Evolutionary conservation across 2,797 vertebrate species (phyloP).

Genomic region (Octomys mimax): DNA sequence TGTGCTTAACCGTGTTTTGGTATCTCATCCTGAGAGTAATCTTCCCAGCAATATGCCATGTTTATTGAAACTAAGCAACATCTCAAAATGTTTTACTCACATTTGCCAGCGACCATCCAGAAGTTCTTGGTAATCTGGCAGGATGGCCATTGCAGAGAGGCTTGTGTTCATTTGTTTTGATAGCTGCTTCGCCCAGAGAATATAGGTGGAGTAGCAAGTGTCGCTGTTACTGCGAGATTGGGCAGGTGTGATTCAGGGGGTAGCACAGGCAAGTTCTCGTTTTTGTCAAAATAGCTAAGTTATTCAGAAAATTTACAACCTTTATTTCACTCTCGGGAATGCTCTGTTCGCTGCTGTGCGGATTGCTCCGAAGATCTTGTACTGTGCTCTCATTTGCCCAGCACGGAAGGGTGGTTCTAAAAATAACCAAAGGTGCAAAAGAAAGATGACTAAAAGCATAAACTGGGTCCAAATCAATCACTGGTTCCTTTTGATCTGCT

Average conservation of each 20-base stretch:
- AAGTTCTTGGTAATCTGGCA: conserved; percentile 6
- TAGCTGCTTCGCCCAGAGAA: not conserved
- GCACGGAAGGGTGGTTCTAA: conserved; percentile 65
- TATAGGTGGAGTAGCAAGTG: not conserved
- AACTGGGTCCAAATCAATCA: conserved; percentile 51
- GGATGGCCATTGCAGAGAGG: not conserved
- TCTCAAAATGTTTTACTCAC: not conserved
- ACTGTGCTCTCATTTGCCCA: conserved; percentile 21
- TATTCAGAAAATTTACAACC: conserved; percentile 18
- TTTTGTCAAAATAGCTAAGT: conserved; percentile 41
- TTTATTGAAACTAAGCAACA: not conserved
- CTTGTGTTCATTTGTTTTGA: not conserved
- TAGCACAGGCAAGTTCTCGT: not conserved
- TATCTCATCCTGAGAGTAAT: not conserved
- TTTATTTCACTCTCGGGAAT: not conserved
- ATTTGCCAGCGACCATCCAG: not conserved
- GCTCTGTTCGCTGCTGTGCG: not conserved
- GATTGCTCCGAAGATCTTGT: not conserved
- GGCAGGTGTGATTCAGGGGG: not conserved
- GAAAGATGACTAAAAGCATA: conserved; percentile 57
- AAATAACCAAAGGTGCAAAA: conserved; percentile 63
- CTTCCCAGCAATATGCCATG: not conserved
- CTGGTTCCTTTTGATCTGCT: conserved; percentile 62
- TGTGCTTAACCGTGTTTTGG: not conserved
- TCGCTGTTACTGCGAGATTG: not conserved